Base-by-base conservation (phyloP, 2,797 vertebrate genomes). In the Premnoplex brunnescens region DNA sequence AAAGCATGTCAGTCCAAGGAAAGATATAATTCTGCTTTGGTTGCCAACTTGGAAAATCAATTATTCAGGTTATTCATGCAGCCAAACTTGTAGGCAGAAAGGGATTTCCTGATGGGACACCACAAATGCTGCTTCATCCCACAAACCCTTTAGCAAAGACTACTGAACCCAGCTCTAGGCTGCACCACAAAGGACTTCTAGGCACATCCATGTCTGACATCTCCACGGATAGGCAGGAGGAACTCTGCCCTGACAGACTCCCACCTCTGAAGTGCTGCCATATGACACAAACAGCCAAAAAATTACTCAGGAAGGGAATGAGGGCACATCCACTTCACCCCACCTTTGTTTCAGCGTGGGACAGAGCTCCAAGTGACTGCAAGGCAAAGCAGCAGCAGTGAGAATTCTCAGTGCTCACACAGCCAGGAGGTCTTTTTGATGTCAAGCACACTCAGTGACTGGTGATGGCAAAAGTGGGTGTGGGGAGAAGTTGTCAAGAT, bases 401-500 rank as follows among this genome's bases (percentile, higher is more conserved):
- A 74, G 51, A 26, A 21, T 64, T 39, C 69, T 19, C 19, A 1
- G 4, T 10, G 69, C 44, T 63, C 46, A 32, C 60, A 60, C 27
- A 54, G 84, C 74, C 92, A 89, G 0, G 3, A 73, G 88, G 73
- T 16, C 41, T 41, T 78, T 89, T 32, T 74, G 85, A 91, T 52
- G 77, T 67, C 91, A 88, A 59, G 51, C 43, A 20, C 68, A n/a
- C 24, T 46, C 39, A 3, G 55, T 17, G 85, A 81, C 32, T 37
- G 73, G 54, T 14, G 66, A 93, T 78, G 79, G 85, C 63, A 76
- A 79, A 88, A 60, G 68, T 2, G 1, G 43, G 81, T 39, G 41
- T 39, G 39, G 67, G 69, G 79, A 90, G 44, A 84, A 71, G 34
- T n/a, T 91, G 89, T 81, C 89, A 91, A 76, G 79, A 91, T 94